Evolutionary conservation across 2,888 invertebrate species (phyloP), one percentile per base, ranked within the genome.

Genomic region (Zaprionus bogoriensis): DNA sequence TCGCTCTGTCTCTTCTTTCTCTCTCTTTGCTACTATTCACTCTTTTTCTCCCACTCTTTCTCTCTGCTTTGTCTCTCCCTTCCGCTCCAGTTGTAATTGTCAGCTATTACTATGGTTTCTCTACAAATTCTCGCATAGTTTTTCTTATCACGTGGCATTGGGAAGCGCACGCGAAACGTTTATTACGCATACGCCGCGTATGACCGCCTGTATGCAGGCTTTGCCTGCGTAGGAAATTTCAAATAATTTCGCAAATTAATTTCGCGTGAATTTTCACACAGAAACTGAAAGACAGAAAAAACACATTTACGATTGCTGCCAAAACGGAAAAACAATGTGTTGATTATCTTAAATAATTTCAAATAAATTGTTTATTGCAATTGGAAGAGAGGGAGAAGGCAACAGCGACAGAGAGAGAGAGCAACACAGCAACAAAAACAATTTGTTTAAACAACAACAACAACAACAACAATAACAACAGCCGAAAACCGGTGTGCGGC

Each of bases 131-230:
- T 44, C 23, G 14, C 12, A n/a, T n/a, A n/a, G n/a, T n/a, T n/a
- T n/a, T n/a, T n/a, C 45, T 14, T 50, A 51, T 82, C 72, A 82
- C 79, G 67, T 79, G 83, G 73, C 76, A 53, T 25, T 67, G 73
- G 28, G 50, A 62, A 46, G 10, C n/a, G 17, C 12, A 22, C 7
- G 20, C 12, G 12, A n/a, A 46, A 19, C n/a, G 20, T 6, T 54
- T 28, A 66, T 70, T 69, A 65, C 70, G 59, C 57, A 74, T 74
- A 74, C 70, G 78, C 42, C 45, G 25, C 32, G 52, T n/a, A n/a
- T n/a, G n/a, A n/a, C n/a, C n/a, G n/a, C n/a, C n/a, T n/a, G n/a
- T n/a, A n/a, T n/a, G n/a, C n/a, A n/a, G n/a, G n/a, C n/a, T n/a
- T n/a, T n/a, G n/a, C n/a, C n/a, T n/a, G n/a, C n/a, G n/a, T n/a